Conservation (phyloP, 2,113 vertebrate genomes). For the Engystomops pustulosus region DNA sequence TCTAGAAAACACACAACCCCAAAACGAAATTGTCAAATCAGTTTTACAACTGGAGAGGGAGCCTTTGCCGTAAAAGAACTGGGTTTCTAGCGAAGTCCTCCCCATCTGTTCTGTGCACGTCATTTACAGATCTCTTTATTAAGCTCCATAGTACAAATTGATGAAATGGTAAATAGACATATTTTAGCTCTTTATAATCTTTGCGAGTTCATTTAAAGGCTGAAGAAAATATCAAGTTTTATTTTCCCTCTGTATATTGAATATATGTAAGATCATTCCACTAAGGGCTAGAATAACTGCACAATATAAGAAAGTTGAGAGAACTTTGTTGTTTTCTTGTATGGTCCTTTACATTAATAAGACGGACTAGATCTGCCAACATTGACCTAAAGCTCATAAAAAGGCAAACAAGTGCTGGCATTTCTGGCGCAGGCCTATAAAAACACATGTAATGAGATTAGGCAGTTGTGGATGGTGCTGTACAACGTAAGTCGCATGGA, state of each 20-base stretch:
- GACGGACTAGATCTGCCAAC: constrained; percentile 12
- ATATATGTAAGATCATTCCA: constrained; percentile 25
- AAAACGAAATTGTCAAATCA: constrained; percentile 56
- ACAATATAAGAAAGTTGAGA: constrained; percentile 41
- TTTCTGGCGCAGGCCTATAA: constrained; percentile 47
- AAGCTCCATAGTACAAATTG: constrained; percentile 52
- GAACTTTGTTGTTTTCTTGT: constrained; percentile 48
- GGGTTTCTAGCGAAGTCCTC: constrained; percentile 25
- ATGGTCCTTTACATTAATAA: constrained; percentile 53
- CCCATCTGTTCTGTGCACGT: constrained; percentile 52
- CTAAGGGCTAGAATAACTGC: constrained; percentile 39
- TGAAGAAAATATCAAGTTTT: constrained; percentile 46
- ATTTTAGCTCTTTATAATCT: constrained; percentile 32
- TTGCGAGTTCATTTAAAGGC: constrained; percentile 41
- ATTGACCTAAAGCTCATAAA: constrained; percentile 19
- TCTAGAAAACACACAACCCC: constrained; percentile 47
- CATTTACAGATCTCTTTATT: constrained; percentile 53
- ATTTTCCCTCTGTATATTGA: constrained; percentile 30
- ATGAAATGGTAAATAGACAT: constrained; percentile 45
- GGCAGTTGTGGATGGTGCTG: constrained; percentile 18
- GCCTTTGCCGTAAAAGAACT: constrained; percentile 29
- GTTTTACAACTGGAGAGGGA: constrained; percentile 55
- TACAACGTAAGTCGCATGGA: not conserved
- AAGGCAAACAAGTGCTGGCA: constrained; percentile 32
- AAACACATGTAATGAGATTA: constrained; percentile 51